phyloP scores from a whole-genome alignment of 2,888 invertebrate genomes.

The Leptinotarsa haldemani region DNA sequence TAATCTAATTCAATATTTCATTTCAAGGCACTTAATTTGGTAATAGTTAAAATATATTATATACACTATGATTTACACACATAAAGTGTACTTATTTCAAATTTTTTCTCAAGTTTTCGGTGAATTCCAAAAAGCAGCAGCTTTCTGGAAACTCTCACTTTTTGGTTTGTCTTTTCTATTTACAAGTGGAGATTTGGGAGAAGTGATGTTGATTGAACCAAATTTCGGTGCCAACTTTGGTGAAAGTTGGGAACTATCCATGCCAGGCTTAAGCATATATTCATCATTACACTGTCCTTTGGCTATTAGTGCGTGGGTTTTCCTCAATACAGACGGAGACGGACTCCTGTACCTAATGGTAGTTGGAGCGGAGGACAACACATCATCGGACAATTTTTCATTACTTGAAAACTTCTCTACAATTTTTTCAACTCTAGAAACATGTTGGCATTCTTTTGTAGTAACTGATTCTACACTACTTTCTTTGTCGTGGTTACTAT shows the following conservation, averaged over 20 bases:
- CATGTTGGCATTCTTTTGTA: conserved; percentile 16
- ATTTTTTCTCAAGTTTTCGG: conserved; percentile 40
- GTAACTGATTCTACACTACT: neutral
- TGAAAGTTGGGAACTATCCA: neutral
- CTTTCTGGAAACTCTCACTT: conserved; percentile 63
- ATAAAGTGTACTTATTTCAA: conserved; percentile 11
- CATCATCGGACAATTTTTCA: conserved; percentile 4
- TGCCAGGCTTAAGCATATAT: conserved; percentile 43
- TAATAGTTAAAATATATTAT: conserved; percentile 42
- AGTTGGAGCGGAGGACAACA: conserved; percentile 24
- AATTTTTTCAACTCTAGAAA: conserved; percentile 48
- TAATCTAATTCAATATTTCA: conserved; percentile 36
- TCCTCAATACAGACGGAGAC: conserved; percentile 64
- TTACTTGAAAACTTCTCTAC: conserved; percentile 46
- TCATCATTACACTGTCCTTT: conserved; percentile 64
- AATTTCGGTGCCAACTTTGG: conserved; percentile 30
- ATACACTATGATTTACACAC: conserved; percentile 40
- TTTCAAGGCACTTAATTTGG: conserved; percentile 45
- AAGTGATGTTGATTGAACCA: conserved; percentile 26
- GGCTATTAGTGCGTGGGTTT: conserved; percentile 66
- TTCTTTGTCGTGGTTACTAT: neutral
- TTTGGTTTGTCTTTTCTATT: conserved; percentile 55
- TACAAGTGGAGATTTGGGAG: conserved; percentile 47
- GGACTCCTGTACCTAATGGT: conserved; percentile 63
- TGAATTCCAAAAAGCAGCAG: conserved; percentile 64